Conservation (phyloP, 1,140 invertebrate genomes). For the Schmidtea mediterranea region DNA sequence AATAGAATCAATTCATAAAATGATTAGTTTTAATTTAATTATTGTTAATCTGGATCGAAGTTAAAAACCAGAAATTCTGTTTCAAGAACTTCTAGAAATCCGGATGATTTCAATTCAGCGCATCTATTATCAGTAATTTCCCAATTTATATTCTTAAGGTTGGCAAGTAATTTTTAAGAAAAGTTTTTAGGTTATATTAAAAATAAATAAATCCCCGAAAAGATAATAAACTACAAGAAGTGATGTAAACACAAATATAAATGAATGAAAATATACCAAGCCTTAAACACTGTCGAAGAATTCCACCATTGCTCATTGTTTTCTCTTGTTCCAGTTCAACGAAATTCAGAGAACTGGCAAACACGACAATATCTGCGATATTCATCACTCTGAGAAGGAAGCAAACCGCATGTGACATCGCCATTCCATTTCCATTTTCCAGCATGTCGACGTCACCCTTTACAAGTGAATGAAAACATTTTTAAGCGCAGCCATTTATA, state of each 20-base stretch:
- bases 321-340: conserved; percentile 91
- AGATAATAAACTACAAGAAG: no score
- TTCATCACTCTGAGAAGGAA: conserved; percentile 83
- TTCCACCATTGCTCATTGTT: conserved; percentile 97
- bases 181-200: no score
- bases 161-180: no score
- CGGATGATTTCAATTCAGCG: no score
- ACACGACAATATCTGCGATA: conserved; percentile 89
- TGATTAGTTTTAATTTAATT: no score
- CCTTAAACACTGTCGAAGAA: conserved; percentile 73
- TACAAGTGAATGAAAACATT: conserved; percentile 12
- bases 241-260: not conserved
- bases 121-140: no score
- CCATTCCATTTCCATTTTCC: conserved; percentile 90
- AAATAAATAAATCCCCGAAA: no score
- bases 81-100: no score
- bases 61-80: no score
- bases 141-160: no score
- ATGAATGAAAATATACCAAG: conserved; percentile 37
- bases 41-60: no score
- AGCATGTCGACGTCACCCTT: conserved; percentile 91
- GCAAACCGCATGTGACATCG: conserved; percentile 78
- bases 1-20: no score
- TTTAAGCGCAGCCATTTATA: conserved; percentile 1
- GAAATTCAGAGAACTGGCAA: conserved; percentile 84